These are phyloP conservation scores for Toxotes lorentzi DNA, from an alignment of 2,797 vertebrate species.

Conservation along the genomic window DNA sequence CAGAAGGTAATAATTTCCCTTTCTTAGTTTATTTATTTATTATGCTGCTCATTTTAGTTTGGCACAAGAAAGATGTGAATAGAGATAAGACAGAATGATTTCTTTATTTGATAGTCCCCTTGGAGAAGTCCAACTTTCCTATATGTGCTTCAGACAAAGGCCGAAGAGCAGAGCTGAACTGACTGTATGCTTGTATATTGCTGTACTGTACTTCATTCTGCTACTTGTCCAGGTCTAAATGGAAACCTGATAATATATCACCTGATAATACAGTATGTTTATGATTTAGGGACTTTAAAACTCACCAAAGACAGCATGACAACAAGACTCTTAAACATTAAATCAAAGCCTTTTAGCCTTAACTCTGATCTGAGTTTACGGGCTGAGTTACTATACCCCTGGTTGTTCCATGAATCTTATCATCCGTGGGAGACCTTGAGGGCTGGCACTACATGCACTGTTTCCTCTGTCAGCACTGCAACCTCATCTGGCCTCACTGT, in stretches of 20 bases:
- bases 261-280: constrained; percentile 38
- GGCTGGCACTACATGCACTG: constrained; percentile 41
- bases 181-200: constrained; percentile 42
- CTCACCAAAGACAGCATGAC: background rate
- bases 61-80: constrained; percentile 37
- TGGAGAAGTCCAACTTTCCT: constrained; percentile 53
- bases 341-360: background rate
- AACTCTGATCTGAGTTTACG: constrained; percentile 14
- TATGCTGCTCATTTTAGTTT: constrained; percentile 48
- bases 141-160: constrained; percentile 51
- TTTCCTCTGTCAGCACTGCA: constrained; percentile 43
- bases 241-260: constrained; percentile 23
- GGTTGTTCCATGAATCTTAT: constrained; percentile 27
- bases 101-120: constrained; percentile 54
- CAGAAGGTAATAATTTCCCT: constrained; percentile 45
- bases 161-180: constrained; percentile 26
- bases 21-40: constrained; percentile 59
- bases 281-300: constrained; percentile 33
- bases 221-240: constrained; percentile 30
- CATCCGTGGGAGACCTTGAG: constrained; percentile 21
- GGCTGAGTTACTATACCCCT: background rate
- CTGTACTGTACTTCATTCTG: constrained; percentile 12
- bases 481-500: constrained; percentile 50
- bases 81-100: constrained; percentile 62
- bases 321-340: constrained; percentile 1